Conservation (phyloP, 2,113 vertebrate genomes). For the Hemichromis elongatus region DNA sequence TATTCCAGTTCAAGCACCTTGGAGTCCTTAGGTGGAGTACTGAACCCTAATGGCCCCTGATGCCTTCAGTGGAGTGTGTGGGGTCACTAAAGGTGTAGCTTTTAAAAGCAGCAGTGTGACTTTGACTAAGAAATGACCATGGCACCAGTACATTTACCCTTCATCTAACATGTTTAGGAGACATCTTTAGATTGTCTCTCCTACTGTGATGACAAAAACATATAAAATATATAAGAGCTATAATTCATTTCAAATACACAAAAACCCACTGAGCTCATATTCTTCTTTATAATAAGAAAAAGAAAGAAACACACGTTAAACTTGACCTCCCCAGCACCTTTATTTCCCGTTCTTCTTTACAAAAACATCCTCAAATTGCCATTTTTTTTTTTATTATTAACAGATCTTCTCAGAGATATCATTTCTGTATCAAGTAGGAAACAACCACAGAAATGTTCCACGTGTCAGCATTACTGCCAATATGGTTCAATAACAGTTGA, state of each 20-base stretch:
- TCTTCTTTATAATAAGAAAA: background rate
- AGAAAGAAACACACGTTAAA: background rate
- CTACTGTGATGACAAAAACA: background rate
- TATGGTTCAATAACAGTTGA: background rate
- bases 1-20: background rate
- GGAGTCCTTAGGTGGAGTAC: background rate
- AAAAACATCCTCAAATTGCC: constrained; percentile 55
- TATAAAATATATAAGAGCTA: background rate
- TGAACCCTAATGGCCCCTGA: background rate
- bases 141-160: background rate
- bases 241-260: background rate
- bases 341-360: constrained; percentile 57
- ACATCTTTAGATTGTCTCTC: background rate
- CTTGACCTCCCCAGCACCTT: constrained; percentile 36
- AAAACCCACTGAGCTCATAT: background rate
- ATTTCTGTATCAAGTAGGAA: constrained; percentile 21
- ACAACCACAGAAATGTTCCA: background rate
- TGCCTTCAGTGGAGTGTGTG: background rate
- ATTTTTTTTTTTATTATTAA: constrained; percentile 7
- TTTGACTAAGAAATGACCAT: background rate
- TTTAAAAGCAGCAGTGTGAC: background rate
- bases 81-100: background rate
- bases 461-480: constrained; percentile 14
- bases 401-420: background rate
- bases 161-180: background rate